Base-by-base conservation (phyloP, 2,797 vertebrate genomes). In the Valencia hispanica region DNA sequence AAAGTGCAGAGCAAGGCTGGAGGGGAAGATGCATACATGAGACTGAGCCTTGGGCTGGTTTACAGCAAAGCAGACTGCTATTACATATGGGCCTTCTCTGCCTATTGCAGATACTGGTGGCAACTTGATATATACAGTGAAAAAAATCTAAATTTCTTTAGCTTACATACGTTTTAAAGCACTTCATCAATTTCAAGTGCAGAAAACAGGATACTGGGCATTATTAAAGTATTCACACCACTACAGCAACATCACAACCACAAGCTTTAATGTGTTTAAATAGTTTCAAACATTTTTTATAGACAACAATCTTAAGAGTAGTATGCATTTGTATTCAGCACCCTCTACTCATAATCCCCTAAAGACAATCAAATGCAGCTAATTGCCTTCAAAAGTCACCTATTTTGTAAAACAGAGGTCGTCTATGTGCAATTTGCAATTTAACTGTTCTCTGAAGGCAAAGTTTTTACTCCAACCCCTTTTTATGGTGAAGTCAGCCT, bases 21-120 rank as follows among this genome's bases (percentile, higher is more conserved):
- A 6, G 80, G 82, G 85, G 71, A 59, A 51, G 82, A 68, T 36
- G 70, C 68, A 75, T 43, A 70, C 70, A 75, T 80, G 55, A 78
- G 77, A 76, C 74, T 69, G 63, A 79, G 75, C 80, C 34, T 50
- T 80, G 82, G 79, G 78, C 76, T 53, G 77, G 68, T 83, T 75
- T 45, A 43, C 39, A 68, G 65, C 39, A 43, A 68, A 17, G 25
- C 25, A 4, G 25, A 27, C 22, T 43, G 65, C 25, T 43, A 45
- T 68, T 43, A 45, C 12, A 68, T 43, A n/a, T 68, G 65, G 65
- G 6, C 15, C 25, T 45, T 43, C 14, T 68, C 39, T 43, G 39
- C 14, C 39, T 68, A 17, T 14, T 43, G n/a, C 65, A 68, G 25
- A 43, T 27, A 27, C 65, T 68, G 39, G 22, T 27, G 36, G 18